Conservation (phyloP, 2,113 vertebrate genomes). For the Neofelis nebulosa region DNA sequence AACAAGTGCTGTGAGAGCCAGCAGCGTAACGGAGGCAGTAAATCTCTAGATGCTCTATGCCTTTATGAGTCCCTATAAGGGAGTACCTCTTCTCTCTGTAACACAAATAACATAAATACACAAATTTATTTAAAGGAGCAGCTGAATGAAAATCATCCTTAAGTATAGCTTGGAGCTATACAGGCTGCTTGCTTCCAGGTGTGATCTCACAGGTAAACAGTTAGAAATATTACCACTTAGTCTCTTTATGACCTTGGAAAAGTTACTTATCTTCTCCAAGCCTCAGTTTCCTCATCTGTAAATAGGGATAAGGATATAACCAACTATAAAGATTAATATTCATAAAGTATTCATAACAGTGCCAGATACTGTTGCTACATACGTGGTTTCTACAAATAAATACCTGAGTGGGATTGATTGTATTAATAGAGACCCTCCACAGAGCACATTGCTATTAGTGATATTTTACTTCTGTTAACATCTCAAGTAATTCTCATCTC, state of each 20-base stretch:
- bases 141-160: background rate
- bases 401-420: background rate
- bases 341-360: background rate
- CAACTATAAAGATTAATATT: background rate
- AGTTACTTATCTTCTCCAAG: background rate
- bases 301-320: background rate
- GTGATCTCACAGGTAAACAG: background rate
- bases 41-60: constrained; percentile 72
- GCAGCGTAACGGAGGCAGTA: constrained; percentile 43
- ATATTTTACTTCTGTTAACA: background rate
- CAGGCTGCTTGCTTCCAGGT: background rate
- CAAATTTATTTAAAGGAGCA: background rate
- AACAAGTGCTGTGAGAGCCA: constrained; percentile 70
- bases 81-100: constrained; percentile 82
- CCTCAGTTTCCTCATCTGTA: constrained; percentile 10
- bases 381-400: background rate
- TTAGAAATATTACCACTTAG: background rate
- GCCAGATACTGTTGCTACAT: background rate
- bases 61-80: constrained; percentile 49
- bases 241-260: background rate
- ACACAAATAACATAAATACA: background rate
- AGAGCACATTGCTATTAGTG: background rate
- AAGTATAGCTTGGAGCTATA: background rate
- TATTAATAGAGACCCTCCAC: background rate
- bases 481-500: background rate